Evolutionary conservation across 2,888 invertebrate species (phyloP), one percentile per base, ranked within the genome.

Genomic region (Salticus scenicus): DNA sequence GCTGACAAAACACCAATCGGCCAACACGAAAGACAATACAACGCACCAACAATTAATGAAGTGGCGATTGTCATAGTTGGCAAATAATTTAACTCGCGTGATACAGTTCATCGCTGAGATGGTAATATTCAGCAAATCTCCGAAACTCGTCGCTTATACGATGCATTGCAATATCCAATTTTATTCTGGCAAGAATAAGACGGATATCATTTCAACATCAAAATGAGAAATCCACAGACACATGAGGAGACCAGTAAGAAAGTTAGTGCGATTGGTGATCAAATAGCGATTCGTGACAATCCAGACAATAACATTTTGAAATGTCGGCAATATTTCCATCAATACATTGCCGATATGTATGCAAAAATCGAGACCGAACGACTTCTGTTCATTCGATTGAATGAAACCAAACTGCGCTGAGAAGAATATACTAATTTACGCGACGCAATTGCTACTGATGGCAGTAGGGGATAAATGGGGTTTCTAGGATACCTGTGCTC

Each of bases 321-420:
- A 42, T 87, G 82, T 12, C 67, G 81, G 0, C 71, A 82, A 31
- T 75, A 89, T 12, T 88, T 87, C 33, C 89, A 89, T 64, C 89
- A 89, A 73, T 90, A 73, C 47, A 41, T 83, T 1, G 88, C 89
- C 0, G 89, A 90, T 63, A 41, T 41, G 41, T 41, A 41, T 41
- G 41, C 41, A 41, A 41, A 41, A 41, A 41, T 41, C 41, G n/a
- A n/a, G n/a, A n/a, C n/a, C n/a, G n/a, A n/a, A n/a, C n/a, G n/a
- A n/a, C n/a, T n/a, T n/a, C n/a, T 8, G 14, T 8, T 10, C 41
- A 8, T 74, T 88, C 30, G 77, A 88, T n/a, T 71, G 89, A 14
- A 5, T 57, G 82, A 76, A 57, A 33, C 31, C 0, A 77, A 82
- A 63, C 41, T 41, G 41, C 41, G 41, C 41, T 41, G 10, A 41